Base-by-base conservation (phyloP, 23 tunicate species). In the Phallusia fumigata region DNA sequence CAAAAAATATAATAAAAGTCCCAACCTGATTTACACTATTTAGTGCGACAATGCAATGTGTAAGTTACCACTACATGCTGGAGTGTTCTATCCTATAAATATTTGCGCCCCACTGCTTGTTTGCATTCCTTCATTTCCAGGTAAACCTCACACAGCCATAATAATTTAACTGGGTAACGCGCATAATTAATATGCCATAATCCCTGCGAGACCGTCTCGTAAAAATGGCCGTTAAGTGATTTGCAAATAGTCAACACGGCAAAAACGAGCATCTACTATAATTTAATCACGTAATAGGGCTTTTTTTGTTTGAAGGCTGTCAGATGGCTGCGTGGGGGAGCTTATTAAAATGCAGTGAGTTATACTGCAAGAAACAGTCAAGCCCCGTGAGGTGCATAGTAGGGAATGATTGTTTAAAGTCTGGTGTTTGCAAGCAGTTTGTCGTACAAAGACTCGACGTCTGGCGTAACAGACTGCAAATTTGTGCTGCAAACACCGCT, bases 121-220 rank as follows among this genome's bases (percentile, higher is more conserved):
- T 40, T 40, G 47, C 47, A 10, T 40, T 5, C 47, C 47, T 40
- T 40, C 47, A 40, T 40, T 40, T 40, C 10, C 47, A 40, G 47
- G 5, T 3, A 40, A 40, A 40, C n/a, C n/a, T n/a, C n/a, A n/a
- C 47, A 40, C 8, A 10, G 10, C 47, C 47, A 40, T 40, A 40
- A 40, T 40, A 40, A 40, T 40, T 40, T 40, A 40, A 40, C 47
- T 40, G 10, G 69, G 69, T 24, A 58, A 24, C 69, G 26, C 16
- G 69, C 69, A 16, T 13, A 58, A 58, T 58, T 58, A 58, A 58
- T 58, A 58, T 24, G 69, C 69, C 69, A 24, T 58, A 58, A 58
- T 58, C 28, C 69, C 15, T 13, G 5, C 13, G 10, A 40, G 69
- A 21, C 13, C 16, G 69, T 24, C 69, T 58, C 69, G 69, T 58